Evolutionary conservation across 2,113 vertebrate species (phyloP).

Genomic region (Stictonetta naevosa): DNA sequence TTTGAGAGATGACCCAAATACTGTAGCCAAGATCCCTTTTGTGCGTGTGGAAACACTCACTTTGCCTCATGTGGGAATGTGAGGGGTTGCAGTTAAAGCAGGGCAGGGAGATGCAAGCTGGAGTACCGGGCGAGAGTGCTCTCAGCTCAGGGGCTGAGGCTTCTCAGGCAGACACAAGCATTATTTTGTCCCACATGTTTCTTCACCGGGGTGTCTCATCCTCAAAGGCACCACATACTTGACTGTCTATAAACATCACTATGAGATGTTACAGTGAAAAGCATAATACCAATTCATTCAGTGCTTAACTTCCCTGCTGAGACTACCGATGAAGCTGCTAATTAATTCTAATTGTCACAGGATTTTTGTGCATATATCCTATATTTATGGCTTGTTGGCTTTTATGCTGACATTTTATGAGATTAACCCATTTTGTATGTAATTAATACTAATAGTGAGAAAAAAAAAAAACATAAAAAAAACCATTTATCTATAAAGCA

Average conservation of each 20-base stretch:
- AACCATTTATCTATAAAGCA: not conserved
- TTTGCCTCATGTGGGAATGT: not conserved
- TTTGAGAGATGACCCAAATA: not conserved
- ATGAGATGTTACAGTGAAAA: not conserved
- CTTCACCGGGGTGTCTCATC: not conserved
- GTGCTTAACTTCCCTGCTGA: not conserved
- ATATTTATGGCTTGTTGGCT: constrained; percentile 15
- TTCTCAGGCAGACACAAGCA: not conserved
- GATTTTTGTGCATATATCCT: not conserved
- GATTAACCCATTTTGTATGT: not conserved
- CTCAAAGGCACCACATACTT: not conserved
- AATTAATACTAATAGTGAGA: constrained; percentile 6
- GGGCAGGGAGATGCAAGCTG: not conserved
- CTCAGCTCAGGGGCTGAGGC: not conserved
- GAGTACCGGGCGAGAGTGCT: not conserved
- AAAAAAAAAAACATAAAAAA: not conserved
- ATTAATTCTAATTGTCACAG: not conserved
- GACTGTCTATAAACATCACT: not conserved
- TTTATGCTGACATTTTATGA: not conserved
- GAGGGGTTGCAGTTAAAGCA: not conserved
- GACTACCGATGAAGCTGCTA: not conserved
- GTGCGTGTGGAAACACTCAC: not conserved
- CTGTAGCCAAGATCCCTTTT: not conserved
- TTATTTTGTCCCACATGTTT: not conserved
- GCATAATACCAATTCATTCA: not conserved